phyloP scores from a whole-genome alignment of 2,113 vertebrate genomes.

The Bagarius yarrelli region DNA sequence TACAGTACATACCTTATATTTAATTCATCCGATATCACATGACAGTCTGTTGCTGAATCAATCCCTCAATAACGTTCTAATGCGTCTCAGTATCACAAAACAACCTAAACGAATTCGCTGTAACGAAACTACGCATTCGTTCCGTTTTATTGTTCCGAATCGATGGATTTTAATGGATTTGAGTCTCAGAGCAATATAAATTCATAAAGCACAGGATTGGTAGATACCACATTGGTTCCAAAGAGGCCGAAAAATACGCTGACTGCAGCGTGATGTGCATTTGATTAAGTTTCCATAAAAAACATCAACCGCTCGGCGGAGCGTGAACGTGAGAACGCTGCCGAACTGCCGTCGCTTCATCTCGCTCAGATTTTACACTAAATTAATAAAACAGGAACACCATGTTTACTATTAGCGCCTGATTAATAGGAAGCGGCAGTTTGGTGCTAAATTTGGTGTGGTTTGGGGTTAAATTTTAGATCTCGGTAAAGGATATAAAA shows the following conservation, averaged over 20 bases:
- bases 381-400: background rate
- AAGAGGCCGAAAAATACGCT: background rate
- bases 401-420: background rate
- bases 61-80: background rate
- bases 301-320: background rate
- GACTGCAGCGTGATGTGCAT: background rate
- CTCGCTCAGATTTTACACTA: background rate
- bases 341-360: background rate
- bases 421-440: background rate
- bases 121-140: background rate
- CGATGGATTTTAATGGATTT: background rate
- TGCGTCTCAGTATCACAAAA: background rate
- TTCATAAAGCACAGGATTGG: background rate
- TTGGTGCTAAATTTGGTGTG: too few relatives aligned
- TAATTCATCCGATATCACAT: too few relatives aligned
- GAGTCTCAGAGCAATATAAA: background rate
- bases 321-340: background rate
- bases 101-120: background rate
- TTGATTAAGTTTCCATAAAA: background rate
- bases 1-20: background rate
- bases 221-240: too few relatives aligned
- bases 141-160: background rate
- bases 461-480: too few relatives aligned
- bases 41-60: background rate
- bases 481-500: too few relatives aligned